Percentiles rank a stretch among this genome's conserved stretches.
phyloP scores from a whole-genome alignment of 2,888 invertebrate species.

The Lasioglossum malachurum region DNA sequence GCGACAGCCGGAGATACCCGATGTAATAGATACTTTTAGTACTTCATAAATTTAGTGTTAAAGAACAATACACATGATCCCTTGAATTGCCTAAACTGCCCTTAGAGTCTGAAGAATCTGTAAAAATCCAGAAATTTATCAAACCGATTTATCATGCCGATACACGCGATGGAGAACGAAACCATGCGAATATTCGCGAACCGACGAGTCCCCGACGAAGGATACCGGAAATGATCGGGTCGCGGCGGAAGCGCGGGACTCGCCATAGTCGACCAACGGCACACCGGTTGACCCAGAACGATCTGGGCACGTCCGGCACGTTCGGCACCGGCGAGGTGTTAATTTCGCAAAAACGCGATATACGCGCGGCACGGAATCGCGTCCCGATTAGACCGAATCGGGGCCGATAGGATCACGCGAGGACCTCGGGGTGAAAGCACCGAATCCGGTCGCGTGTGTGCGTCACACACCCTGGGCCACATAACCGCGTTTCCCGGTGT shows the following conservation, averaged over 20 bases:
- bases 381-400: conserved; percentile 52
- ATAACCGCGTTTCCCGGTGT: conserved; percentile 55
- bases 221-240: conserved; percentile 19
- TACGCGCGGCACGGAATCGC: conserved; percentile 45
- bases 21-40: too few relatives aligned
- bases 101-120: background rate
- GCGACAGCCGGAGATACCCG: too few relatives aligned
- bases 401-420: conserved; percentile 65
- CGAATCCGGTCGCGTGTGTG: conserved; percentile 23
- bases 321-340: conserved; percentile 17
- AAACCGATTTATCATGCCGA: background rate
- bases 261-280: background rate
- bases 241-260: conserved; percentile 5
- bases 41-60: too few relatives aligned
- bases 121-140: background rate
- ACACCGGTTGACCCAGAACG: conserved; percentile 16
- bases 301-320: conserved; percentile 8
- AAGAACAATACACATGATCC: too few relatives aligned
- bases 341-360: conserved; percentile 39
- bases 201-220: background rate
- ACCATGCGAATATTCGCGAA: background rate
- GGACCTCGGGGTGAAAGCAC: conserved; percentile 54
- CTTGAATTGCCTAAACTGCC: too few relatives aligned
- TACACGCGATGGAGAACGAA: background rate
- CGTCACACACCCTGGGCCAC: conserved; percentile 23